phyloP scores from a whole-genome alignment of 1,140 invertebrate species.

The Proales similis region DNA sequence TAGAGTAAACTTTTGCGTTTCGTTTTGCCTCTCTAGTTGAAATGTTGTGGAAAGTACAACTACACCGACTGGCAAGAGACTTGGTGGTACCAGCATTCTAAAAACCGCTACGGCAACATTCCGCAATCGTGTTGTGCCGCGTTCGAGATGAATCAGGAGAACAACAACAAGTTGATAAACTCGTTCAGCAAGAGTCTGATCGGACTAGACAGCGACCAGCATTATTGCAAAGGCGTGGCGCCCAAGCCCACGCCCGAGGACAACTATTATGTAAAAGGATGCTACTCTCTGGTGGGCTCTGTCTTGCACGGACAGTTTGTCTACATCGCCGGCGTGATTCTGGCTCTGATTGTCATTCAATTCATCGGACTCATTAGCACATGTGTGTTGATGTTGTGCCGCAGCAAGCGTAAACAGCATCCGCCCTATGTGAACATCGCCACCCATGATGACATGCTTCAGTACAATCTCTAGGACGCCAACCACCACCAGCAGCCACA shows the following conservation, averaged over 20 bases:
- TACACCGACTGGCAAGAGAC: conserved; percentile 31
- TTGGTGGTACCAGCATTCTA: conserved; percentile 20
- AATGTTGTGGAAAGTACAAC: conserved; percentile 24
- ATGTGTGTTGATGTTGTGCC: conserved; percentile 14
- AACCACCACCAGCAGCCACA: too few relatives aligned
- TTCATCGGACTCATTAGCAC: conserved; percentile 12
- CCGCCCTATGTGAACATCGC: conserved; percentile 19
- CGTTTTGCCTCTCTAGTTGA: too few relatives aligned
- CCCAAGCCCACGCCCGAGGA: conserved; percentile 17
- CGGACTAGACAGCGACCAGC: too few relatives aligned
- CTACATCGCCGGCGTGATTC: conserved; percentile 29
- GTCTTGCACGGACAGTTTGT: background rate
- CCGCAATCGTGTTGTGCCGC: conserved; percentile 23
- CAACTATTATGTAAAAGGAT: conserved; percentile 12
- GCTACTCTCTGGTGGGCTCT: conserved; percentile 1
- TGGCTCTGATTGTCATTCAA: conserved; percentile 9
- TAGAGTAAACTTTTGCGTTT: too few relatives aligned
- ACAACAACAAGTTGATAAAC: too few relatives aligned
- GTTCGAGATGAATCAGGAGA: conserved; percentile 7
- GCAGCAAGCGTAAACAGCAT: conserved; percentile 18
- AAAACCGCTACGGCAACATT: background rate
- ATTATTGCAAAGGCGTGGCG: conserved; percentile 1
- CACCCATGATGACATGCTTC: conserved; percentile 35
- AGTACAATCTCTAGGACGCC: conserved; percentile 34
- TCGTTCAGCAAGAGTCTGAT: too few relatives aligned